Base-by-base conservation (phyloP, 2,888 invertebrate species). In the Phanerotoma sp. region DNA sequence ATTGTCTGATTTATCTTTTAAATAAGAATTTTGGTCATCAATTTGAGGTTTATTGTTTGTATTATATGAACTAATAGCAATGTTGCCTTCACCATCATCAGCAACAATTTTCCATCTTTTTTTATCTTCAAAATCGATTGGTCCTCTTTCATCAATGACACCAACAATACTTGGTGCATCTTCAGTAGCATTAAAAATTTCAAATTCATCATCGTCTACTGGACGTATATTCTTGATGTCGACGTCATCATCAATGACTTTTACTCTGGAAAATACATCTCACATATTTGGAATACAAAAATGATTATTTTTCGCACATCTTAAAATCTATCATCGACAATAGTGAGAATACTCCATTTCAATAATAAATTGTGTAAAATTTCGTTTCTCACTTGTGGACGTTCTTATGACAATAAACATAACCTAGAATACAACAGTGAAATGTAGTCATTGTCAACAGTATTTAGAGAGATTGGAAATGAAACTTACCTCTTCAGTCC, bases 101-200 rank as follows among this genome's bases (percentile, higher is more conserved):
- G 74, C 72, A 45, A 78, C 70, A 9, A 77, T 70, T 63, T 72
- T 78, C 78, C 79, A 78, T 52, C 74, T 67, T 56, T 62, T 69
- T 60, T 68, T 70, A 54, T 75, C 70, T 11, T 56, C 51, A 40
- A 75, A 75, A 60, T 74, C 70, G 2, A 69, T 62, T 0, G 72
- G 68, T n/a, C 72, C 72, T 5, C 71, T 66, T 53, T 95, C 94
- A 72, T 95, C 95, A 45, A 93, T 83, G 48, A 95, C 83, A 1
- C 90, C 93, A 0, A 90, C 95, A 60, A 96, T 87, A 74, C 90
- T 89, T 0, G 96, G 96, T 0, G 89, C 92, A 75, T 96, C 93
- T 70, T 96, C 96, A n/a, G 83, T 84, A 11, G 83, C 84, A 51
- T 86, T 82, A 41, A 86, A 82, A 3, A 90, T 81, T 49, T 89